These are phyloP conservation scores for Styela clava DNA, from an alignment of 23 tunicate species.

Conservation along the genomic window DNA sequence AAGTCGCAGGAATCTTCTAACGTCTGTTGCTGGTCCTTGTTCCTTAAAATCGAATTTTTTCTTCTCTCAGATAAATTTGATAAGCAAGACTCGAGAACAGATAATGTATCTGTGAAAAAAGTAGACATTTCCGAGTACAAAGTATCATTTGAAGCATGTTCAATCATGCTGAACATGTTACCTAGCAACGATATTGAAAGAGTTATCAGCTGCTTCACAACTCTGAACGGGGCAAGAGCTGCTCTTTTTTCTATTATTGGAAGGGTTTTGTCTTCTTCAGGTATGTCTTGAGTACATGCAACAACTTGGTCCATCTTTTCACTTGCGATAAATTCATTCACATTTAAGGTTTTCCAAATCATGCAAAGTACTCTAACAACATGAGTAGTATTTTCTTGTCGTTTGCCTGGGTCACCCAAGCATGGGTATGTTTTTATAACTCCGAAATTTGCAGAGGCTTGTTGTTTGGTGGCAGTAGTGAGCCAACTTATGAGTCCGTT, in stretches of 20 bases:
- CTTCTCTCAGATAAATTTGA: slow-evolving; percentile 7
- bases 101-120: not conserved
- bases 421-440: not conserved
- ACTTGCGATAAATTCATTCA: not conserved
- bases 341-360: slow-evolving; percentile 20
- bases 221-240: slow-evolving; percentile 4
- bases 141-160: not conserved
- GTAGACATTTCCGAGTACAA: not conserved
- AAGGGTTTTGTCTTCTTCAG: not conserved
- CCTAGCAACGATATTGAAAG: not conserved
- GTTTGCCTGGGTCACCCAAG: slow-evolving; percentile 1
- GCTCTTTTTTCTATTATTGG: not conserved
- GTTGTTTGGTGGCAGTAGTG: slow-evolving; percentile 13
- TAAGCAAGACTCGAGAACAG: not conserved
- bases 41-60: not conserved
- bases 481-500: slow-evolving; percentile 54
- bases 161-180: not conserved
- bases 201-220: slow-evolving; percentile 15
- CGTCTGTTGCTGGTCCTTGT: not conserved
- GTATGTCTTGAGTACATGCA: not conserved
- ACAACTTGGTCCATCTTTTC: not conserved
- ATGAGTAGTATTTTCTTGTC: slow-evolving; percentile 19
- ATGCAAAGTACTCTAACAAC: not conserved
- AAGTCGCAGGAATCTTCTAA: not conserved
- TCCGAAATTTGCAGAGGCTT: not conserved